These are phyloP conservation scores for Tylochromis polylepis DNA, from an alignment of 2,113 vertebrate species.

Conservation along the genomic window DNA sequence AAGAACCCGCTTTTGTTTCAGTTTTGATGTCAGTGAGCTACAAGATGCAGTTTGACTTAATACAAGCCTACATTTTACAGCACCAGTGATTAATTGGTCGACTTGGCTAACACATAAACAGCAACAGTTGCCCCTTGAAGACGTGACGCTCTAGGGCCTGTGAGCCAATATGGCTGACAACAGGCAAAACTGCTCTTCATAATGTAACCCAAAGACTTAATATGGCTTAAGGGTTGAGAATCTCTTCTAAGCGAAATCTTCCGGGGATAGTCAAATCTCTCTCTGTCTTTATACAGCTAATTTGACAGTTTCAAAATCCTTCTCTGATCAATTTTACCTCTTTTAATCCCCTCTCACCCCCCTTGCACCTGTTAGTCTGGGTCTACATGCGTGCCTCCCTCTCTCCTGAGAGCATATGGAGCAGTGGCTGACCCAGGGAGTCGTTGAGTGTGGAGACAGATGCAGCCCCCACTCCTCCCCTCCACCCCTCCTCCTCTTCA, in stretches of 20 bases:
- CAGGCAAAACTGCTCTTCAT: neutral
- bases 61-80: neutral
- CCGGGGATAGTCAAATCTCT: conserved; percentile 14
- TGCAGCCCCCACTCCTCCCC: conserved; percentile 38
- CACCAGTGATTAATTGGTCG: conserved; percentile 9
- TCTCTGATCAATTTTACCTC: conserved; percentile 45
- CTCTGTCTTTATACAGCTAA: conserved; percentile 46
- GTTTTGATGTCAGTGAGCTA: neutral
- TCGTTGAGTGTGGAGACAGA: conserved; percentile 70
- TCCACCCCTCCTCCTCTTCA: neutral
- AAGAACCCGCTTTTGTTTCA: neutral
- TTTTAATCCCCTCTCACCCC: conserved; percentile 50
- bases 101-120: neutral
- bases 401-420: conserved; percentile 72
- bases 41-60: neutral
- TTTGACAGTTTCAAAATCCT: conserved; percentile 53
- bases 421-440: conserved; percentile 61
- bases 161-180: neutral
- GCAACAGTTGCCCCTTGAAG: conserved; percentile 23
- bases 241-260: conserved; percentile 38
- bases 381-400: conserved; percentile 39
- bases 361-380: conserved; percentile 63
- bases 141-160: neutral
- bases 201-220: conserved; percentile 25
- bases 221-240: conserved; percentile 23